These are phyloP conservation scores for Drosophila flavopinicola DNA, from an alignment of 2,888 invertebrate genomes.

Conservation along the genomic window DNA sequence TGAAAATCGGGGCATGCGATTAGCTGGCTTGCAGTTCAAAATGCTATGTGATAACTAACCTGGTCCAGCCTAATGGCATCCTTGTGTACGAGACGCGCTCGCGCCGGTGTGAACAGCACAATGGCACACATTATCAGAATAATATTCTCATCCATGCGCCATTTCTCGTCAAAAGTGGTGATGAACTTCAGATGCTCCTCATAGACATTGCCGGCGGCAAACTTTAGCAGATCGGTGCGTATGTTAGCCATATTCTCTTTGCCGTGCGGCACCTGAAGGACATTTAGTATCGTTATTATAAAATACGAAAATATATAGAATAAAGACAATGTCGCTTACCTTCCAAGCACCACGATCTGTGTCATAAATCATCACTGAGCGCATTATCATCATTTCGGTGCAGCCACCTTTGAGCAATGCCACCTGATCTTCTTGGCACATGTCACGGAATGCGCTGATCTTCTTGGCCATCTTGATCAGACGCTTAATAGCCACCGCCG, in stretches of 20 bases:
- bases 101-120: constrained; percentile 93
- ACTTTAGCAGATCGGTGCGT: constrained; percentile 94
- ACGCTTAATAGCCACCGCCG: constrained; percentile 95
- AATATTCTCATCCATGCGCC: constrained; percentile 94
- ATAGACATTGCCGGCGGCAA: constrained; percentile 95
- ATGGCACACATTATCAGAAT: constrained; percentile 96
- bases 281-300: not conserved
- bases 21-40: not conserved
- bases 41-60: constrained; percentile 84
- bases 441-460: constrained; percentile 94
- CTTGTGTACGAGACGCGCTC: constrained; percentile 91
- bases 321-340: constrained; percentile 84
- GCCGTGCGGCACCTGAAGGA: constrained; percentile 90
- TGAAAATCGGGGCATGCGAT: not conserved
- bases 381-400: constrained; percentile 97
- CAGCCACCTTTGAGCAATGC: constrained; percentile 91
- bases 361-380: constrained; percentile 96
- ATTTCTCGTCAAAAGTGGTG: constrained; percentile 92
- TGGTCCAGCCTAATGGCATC: constrained; percentile 94
- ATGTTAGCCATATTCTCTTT: constrained; percentile 91
- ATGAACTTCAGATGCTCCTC: constrained; percentile 94
- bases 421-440: constrained; percentile 97
- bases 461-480: constrained; percentile 93
- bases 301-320: not conserved
- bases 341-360: constrained; percentile 94